These are phyloP conservation scores for Antechinus flavipes DNA, from an alignment of 2,113 vertebrate genomes.

Conservation along the genomic window DNA sequence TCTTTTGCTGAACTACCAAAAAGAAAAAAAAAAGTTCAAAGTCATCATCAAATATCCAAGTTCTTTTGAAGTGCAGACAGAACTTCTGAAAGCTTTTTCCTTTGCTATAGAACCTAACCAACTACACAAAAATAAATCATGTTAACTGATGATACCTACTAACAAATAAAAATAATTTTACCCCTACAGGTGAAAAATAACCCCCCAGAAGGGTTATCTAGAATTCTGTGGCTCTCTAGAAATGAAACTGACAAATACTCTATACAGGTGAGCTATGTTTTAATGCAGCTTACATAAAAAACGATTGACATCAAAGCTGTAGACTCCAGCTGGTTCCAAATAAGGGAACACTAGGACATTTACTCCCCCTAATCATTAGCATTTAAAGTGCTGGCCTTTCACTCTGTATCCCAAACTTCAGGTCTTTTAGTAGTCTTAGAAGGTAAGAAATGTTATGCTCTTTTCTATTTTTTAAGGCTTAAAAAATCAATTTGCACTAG, in stretches of 20 bases:
- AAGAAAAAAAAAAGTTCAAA: not conserved
- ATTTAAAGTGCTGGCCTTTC: not conserved
- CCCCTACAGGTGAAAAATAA: not conserved
- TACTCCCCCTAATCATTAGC: slow-evolving; percentile 15
- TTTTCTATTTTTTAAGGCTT: slow-evolving; percentile 26
- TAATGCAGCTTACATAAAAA: not conserved
- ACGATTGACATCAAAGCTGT: not conserved
- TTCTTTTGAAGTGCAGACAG: not conserved
- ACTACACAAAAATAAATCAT: not conserved
- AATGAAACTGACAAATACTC: not conserved
- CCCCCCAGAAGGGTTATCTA: not conserved
- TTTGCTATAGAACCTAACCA: not conserved
- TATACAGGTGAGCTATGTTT: not conserved
- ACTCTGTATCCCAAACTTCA: not conserved
- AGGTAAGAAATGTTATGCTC: not conserved
- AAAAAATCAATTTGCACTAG: not conserved
- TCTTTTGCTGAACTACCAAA: not conserved
- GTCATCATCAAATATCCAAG: not conserved
- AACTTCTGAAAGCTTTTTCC: not conserved
- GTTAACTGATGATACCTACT: not conserved
- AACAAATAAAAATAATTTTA: not conserved
- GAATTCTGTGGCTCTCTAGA: not conserved
- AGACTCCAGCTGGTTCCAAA: slow-evolving; percentile 12
- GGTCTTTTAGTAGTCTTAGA: not conserved
- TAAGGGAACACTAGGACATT: not conserved